These are phyloP conservation scores for Upupa epops DNA, from an alignment of 2,113 vertebrate species.

Conservation along the genomic window DNA sequence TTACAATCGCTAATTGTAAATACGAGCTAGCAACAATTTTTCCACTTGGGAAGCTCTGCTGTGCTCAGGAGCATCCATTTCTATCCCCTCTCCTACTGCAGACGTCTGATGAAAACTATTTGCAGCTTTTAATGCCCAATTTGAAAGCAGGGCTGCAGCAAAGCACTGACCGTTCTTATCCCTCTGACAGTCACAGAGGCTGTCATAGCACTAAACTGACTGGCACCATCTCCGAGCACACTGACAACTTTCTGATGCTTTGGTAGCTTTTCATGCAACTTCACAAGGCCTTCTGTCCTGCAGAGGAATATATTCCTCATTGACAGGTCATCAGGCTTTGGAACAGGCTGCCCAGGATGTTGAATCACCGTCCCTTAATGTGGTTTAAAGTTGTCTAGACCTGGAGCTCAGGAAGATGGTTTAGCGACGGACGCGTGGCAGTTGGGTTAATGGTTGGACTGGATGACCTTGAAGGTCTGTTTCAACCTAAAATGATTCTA, in stretches of 20 bases:
- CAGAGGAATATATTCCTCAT: not conserved
- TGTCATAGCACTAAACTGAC: not conserved
- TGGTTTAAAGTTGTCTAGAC: too few relatives aligned
- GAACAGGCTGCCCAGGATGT: too few relatives aligned
- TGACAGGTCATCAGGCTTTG: too few relatives aligned
- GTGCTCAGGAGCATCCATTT: not conserved
- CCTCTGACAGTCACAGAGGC: not conserved
- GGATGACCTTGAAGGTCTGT: too few relatives aligned
- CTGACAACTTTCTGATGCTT: not conserved
- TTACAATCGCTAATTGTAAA: not conserved
- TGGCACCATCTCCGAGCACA: not conserved
- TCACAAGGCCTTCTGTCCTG: not conserved
- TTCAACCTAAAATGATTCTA: too few relatives aligned
- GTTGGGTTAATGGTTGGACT: too few relatives aligned
- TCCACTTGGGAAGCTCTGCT: not conserved
- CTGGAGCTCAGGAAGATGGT: too few relatives aligned
- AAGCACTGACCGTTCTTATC: not conserved
- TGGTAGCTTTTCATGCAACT: not conserved
- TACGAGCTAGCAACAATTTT: not conserved
- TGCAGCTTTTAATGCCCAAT: not conserved
- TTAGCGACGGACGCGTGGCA: too few relatives aligned
- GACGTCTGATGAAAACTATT: not conserved
- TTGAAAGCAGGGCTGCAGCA: not conserved
- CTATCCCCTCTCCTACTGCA: not conserved
- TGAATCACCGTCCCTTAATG: too few relatives aligned